Percentiles rank a stretch among this genome's conserved stretches.
Evolutionary conservation across 2,113 vertebrate genomes (phyloP).

Genomic region (Romanogobio albipinnatus): DNA sequence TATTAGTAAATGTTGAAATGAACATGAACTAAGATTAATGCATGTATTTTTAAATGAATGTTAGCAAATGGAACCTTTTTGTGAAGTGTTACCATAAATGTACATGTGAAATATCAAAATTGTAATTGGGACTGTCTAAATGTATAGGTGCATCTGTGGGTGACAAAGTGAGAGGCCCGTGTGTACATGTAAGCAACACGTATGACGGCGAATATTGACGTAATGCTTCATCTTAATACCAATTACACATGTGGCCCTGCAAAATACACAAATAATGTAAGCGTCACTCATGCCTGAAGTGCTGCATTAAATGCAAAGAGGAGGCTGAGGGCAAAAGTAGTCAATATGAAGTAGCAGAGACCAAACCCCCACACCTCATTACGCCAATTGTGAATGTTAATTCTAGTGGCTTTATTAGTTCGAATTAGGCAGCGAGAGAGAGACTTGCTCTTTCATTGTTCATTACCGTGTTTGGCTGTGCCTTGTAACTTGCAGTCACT

Average conservation of each 20-base stretch:
- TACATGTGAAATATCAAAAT: background rate
- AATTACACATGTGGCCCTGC: constrained; percentile 79
- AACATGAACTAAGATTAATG: background rate
- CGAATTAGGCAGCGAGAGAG: constrained; percentile 72
- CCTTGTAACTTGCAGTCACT: constrained; percentile 67
- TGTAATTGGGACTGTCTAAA: background rate
- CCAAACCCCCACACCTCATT: constrained; percentile 75
- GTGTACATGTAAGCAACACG: constrained; percentile 59
- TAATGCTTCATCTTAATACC: constrained; percentile 83
- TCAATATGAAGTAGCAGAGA: constrained; percentile 79
- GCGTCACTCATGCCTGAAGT: constrained; percentile 80
- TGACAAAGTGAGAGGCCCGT: background rate
- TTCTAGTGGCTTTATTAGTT: constrained; percentile 84
- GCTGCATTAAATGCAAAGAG: constrained; percentile 83
- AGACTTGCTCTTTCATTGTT: constrained; percentile 77
- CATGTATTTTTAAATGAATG: background rate
- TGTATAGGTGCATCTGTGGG: background rate
- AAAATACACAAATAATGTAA: constrained; percentile 82
- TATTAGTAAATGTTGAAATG: background rate
- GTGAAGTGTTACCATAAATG: background rate
- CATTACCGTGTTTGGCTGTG: constrained; percentile 74
- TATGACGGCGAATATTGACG: constrained; percentile 70
- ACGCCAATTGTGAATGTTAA: constrained; percentile 83
- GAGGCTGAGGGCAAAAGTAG: constrained; percentile 77
- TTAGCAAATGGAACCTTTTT: background rate